Percentiles rank a stretch among this genome's conserved stretches.
Evolutionary conservation across 2,888 invertebrate genomes (phyloP).

Genomic region (Alcis repandata): DNA sequence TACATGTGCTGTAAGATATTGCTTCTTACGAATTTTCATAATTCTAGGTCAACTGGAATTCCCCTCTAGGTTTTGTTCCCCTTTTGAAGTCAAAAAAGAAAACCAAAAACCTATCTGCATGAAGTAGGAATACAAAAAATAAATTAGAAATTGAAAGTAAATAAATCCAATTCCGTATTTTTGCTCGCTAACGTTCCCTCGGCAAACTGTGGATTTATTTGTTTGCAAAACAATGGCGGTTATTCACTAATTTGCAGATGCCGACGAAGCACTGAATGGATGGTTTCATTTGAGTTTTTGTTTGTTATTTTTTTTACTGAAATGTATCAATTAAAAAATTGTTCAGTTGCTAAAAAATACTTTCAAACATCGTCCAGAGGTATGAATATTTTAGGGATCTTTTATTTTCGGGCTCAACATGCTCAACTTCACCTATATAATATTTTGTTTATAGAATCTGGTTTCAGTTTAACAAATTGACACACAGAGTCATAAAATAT

Average conservation of each 20-base stretch:
- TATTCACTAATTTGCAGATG: conserved; percentile 40
- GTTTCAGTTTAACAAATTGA: not conserved
- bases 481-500: not conserved
- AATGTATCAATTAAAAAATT: conserved; percentile 15
- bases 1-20: too few relatives aligned
- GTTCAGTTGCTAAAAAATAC: not conserved
- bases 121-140: too few relatives aligned
- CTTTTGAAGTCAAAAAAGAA: too few relatives aligned
- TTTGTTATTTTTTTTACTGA: conserved; percentile 18
- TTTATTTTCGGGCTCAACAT: too few relatives aligned
- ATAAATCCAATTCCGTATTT: not conserved
- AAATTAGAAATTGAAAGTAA: not conserved
- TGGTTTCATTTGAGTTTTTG: conserved; percentile 19
- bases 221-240: conserved; percentile 33
- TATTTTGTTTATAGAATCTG: too few relatives aligned
- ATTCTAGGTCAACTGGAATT: too few relatives aligned
- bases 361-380: not conserved
- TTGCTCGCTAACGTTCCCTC: not conserved
- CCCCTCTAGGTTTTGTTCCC: too few relatives aligned
- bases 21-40: too few relatives aligned
- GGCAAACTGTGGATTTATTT: conserved; percentile 21
- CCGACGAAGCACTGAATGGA: conserved; percentile 29
- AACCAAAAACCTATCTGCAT: too few relatives aligned
- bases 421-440: too few relatives aligned
- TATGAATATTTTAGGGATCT: too few relatives aligned